Percentiles rank a stretch among this genome's conserved stretches.
Conservation (phyloP, 1,140 invertebrate species). For the Prorops nasuta region DNA sequence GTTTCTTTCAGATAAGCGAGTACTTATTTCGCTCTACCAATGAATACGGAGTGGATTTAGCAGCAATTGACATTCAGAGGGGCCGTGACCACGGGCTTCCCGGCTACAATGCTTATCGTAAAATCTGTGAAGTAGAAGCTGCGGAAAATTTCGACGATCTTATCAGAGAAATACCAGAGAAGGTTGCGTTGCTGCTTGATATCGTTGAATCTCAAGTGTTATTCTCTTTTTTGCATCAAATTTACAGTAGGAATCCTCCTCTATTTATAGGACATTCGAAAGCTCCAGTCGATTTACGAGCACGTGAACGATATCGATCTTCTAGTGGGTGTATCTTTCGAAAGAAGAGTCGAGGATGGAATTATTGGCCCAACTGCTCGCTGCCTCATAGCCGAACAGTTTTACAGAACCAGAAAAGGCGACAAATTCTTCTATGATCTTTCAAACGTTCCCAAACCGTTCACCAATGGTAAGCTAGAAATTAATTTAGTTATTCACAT, state of each 20-base stretch:
- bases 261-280: slow-evolving; percentile 48
- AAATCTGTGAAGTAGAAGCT: slow-evolving; percentile 61
- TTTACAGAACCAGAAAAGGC: slow-evolving; percentile 56
- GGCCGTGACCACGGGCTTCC: slow-evolving; percentile 70
- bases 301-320: slow-evolving; percentile 67
- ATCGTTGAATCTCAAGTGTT: no score
- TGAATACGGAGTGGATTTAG: slow-evolving; percentile 65
- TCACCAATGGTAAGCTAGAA: slow-evolving; percentile 47
- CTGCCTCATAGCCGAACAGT: slow-evolving; percentile 65
- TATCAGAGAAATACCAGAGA: slow-evolving; percentile 57
- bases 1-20: slow-evolving; percentile 61
- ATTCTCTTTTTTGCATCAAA: no score
- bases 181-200: no score
- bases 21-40: slow-evolving; percentile 59
- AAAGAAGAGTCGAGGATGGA: slow-evolving; percentile 54
- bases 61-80: slow-evolving; percentile 69
- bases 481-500: neutral
- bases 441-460: slow-evolving; percentile 51
- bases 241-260: no score
- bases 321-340: slow-evolving; percentile 62
- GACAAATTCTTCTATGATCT: slow-evolving; percentile 63
- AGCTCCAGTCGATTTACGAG: slow-evolving; percentile 47
- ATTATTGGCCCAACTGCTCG: slow-evolving; percentile 63
- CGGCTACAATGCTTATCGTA: slow-evolving; percentile 68
- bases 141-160: slow-evolving; percentile 60